These are phyloP conservation scores for Trissolcus basalis DNA, from an alignment of 1,140 invertebrate species.

Conservation along the genomic window DNA sequence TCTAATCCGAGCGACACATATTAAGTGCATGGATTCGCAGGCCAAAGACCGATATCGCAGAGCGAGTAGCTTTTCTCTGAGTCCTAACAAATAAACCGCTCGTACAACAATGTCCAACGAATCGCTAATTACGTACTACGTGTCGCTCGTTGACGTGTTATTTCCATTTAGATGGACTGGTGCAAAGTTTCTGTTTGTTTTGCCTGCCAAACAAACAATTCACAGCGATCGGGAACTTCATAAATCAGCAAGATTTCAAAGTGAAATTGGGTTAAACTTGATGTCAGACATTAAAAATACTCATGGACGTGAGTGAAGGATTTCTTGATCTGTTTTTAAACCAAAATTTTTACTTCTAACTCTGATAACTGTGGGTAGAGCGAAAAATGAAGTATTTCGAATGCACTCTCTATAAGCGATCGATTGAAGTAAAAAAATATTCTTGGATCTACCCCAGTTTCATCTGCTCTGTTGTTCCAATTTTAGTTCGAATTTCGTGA, in stretches of 20 bases:
- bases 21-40: constrained; percentile 68
- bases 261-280: too few species aligned
- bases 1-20: constrained; percentile 68
- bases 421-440: too few species aligned
- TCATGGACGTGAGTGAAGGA: too few species aligned
- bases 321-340: too few species aligned
- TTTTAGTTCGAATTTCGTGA: too few species aligned
- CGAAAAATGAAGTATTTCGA: too few species aligned
- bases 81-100: constrained; percentile 7
- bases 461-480: too few species aligned
- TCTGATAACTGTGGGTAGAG: too few species aligned
- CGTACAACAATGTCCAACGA: constrained; percentile 14
- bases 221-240: background rate
- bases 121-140: constrained; percentile 10
- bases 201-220: background rate
- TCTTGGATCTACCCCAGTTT: too few species aligned
- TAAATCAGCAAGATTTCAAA: background rate
- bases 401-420: too few species aligned
- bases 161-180: constrained; percentile 1
- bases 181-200: background rate
- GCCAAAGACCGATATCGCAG: constrained; percentile 45
- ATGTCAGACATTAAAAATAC: too few species aligned
- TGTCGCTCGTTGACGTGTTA: background rate
- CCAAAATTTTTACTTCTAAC: too few species aligned
- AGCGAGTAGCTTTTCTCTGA: constrained; percentile 36